Conservation (phyloP, 2,888 invertebrate genomes). For the Lomographa bimaculata region DNA sequence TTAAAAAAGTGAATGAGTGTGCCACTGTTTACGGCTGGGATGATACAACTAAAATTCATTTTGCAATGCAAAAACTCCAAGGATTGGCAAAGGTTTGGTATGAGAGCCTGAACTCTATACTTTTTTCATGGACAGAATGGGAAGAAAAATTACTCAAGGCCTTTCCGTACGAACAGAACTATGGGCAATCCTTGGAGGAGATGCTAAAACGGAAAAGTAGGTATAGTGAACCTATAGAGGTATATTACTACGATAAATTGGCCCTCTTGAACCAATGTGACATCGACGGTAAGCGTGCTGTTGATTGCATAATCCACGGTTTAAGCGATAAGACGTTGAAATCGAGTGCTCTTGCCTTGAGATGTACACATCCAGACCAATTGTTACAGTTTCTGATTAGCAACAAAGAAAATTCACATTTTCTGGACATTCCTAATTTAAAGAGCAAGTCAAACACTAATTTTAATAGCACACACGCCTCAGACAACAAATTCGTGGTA, state of each 20-base stretch:
- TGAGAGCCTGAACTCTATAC: slow-evolving; percentile 27
- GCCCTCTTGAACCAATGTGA: background rate
- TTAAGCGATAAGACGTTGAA: slow-evolving; percentile 17
- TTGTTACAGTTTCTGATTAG: background rate
- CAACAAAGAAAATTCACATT: no score
- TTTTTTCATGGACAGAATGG: slow-evolving; percentile 38
- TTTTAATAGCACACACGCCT: no score
- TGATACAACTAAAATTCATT: slow-evolving; percentile 28
- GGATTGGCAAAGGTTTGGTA: slow-evolving; percentile 38
- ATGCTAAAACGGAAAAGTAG: slow-evolving; percentile 31
- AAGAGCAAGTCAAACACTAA: no score
- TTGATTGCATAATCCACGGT: slow-evolving; percentile 27
- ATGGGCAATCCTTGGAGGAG: slow-evolving; percentile 32
- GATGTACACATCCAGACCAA: slow-evolving; percentile 1
- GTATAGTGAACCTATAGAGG: background rate
- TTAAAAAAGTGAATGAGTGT: no score
- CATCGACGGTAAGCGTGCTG: slow-evolving; percentile 16
- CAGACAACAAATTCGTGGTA: no score
- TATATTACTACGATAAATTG: slow-evolving; percentile 1
- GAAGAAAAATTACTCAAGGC: slow-evolving; percentile 31
- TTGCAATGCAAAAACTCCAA: background rate
- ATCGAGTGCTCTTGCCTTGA: slow-evolving; percentile 13
- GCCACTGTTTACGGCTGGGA: slow-evolving; percentile 38
- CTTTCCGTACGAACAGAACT: slow-evolving; percentile 37
- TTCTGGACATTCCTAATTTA: no score